These are phyloP conservation scores for Patella vulgata DNA, from an alignment of 1,140 invertebrate genomes.

Conservation along the genomic window DNA sequence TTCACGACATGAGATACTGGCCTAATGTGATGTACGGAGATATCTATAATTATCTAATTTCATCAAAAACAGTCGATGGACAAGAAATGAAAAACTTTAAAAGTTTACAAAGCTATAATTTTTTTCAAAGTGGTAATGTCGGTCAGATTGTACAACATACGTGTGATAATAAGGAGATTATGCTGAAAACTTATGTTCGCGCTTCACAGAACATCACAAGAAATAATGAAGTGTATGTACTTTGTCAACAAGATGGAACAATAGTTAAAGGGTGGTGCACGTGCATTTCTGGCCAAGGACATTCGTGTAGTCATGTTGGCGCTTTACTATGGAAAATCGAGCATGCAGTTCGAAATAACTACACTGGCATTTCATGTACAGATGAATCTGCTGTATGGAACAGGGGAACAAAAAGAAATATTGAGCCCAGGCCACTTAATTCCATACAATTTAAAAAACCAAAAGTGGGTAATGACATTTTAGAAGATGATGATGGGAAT, in stretches of 20 bases:
- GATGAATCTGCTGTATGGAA: background rate
- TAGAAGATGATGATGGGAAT: background rate
- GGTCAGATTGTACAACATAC: no score
- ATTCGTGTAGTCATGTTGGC: background rate
- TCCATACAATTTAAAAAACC: background rate
- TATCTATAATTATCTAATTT: background rate
- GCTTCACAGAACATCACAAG: no score
- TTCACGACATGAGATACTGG: background rate
- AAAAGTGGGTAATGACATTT: background rate
- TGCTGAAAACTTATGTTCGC: no score
- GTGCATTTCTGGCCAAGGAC: background rate
- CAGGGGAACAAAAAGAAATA: background rate
- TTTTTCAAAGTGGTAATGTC: background rate
- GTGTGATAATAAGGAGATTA: no score
- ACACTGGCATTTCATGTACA: background rate
- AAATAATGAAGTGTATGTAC: no score
- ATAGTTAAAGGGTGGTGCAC: background rate
- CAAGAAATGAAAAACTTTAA: background rate
- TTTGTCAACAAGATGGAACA: no score
- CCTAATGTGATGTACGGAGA: background rate
- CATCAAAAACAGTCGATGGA: background rate
- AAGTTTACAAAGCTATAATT: conserved; percentile 4
- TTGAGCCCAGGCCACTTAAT: background rate
- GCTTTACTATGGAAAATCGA: conserved; percentile 10
- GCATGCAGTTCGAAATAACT: no score